Evolutionary conservation across 2,113 vertebrate genomes (phyloP).

Genomic region (Mesitornis unicolor): DNA sequence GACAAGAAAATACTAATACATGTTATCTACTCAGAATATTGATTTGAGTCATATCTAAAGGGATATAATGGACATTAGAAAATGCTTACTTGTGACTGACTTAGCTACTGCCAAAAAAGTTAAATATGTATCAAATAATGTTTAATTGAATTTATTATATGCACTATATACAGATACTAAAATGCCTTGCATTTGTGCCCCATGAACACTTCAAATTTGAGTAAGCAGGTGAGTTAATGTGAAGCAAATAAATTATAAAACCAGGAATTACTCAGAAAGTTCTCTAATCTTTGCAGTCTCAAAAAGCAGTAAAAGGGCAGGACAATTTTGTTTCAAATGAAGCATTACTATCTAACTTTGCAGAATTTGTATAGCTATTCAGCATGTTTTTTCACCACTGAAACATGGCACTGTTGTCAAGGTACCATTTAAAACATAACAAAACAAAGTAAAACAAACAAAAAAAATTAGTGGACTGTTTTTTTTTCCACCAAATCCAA

Average conservation of each 20-base stretch:
- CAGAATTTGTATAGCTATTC: slow-evolving; percentile 47
- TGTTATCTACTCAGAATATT: slow-evolving; percentile 81
- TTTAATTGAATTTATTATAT: slow-evolving; percentile 86
- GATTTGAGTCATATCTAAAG: slow-evolving; percentile 78
- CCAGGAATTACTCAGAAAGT: slow-evolving; percentile 65
- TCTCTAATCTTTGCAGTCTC: slow-evolving; percentile 47
- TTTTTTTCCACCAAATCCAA: slow-evolving; percentile 49
- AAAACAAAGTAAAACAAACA: neutral
- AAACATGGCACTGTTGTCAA: slow-evolving; percentile 67
- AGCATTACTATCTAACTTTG: slow-evolving; percentile 55
- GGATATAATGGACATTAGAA: slow-evolving; percentile 81
- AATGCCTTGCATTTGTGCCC: slow-evolving; percentile 77
- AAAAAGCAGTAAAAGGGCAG: slow-evolving; percentile 46
- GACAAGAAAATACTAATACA: slow-evolving; percentile 80
- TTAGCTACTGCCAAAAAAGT: slow-evolving; percentile 82
- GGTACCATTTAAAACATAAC: slow-evolving; percentile 50
- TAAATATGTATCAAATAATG: slow-evolving; percentile 88
- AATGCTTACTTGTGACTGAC: slow-evolving; percentile 78
- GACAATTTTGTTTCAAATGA: slow-evolving; percentile 59
- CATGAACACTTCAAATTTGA: slow-evolving; percentile 70
- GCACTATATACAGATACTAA: slow-evolving; percentile 87
- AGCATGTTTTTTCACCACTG: slow-evolving; percentile 52
- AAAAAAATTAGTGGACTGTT: neutral
- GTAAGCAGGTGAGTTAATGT: slow-evolving; percentile 71
- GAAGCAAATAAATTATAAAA: slow-evolving; percentile 79